These are phyloP conservation scores for Odobenus rosmarus DNA, from an alignment of 2,113 vertebrate species.

Conservation along the genomic window DNA sequence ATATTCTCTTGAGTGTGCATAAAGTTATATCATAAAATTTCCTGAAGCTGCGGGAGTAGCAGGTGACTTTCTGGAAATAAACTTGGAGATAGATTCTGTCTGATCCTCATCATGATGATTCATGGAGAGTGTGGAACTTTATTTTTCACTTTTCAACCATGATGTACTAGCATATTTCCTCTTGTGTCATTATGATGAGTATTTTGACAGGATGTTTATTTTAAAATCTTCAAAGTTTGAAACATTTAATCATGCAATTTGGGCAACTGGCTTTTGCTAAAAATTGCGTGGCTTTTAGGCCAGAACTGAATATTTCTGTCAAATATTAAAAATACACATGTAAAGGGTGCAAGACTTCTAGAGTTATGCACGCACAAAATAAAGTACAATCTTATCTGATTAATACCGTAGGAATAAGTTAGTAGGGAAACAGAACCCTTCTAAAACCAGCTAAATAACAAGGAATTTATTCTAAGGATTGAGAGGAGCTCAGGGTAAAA, in stretches of 20 bases:
- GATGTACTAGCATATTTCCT: neutral
- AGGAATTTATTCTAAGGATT: neutral
- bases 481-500: neutral
- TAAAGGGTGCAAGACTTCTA: neutral
- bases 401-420: neutral
- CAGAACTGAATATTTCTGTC: neutral
- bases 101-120: neutral
- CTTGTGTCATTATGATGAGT: neutral
- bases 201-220: conserved; percentile 43
- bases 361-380: neutral
- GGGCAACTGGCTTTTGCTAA: neutral
- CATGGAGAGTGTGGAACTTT: neutral
- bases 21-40: neutral
- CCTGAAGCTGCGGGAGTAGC: neutral
- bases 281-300: neutral
- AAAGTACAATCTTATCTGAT: neutral
- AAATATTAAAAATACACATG: neutral
- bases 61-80: conserved; percentile 28
- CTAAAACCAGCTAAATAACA: neutral
- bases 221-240: conserved; percentile 31
- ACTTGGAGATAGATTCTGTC: neutral
- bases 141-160: conserved; percentile 57
- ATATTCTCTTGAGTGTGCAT: neutral
- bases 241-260: neutral
- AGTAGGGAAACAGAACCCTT: neutral